Evolutionary conservation across 2,888 invertebrate species (phyloP).

Genomic region (Plagodis pulveraria): DNA sequence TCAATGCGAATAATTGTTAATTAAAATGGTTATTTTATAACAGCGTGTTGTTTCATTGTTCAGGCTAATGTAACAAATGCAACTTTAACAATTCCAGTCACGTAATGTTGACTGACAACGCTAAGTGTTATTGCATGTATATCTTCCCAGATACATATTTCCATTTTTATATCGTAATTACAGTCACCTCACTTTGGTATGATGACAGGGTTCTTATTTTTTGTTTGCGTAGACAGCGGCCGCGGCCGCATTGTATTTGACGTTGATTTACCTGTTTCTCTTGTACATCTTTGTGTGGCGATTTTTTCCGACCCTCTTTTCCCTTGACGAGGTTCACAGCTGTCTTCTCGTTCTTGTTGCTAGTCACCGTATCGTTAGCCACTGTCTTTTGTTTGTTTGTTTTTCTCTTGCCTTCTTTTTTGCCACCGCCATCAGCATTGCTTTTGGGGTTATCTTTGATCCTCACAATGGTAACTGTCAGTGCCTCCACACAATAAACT

Average conservation of each 20-base stretch:
- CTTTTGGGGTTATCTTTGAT: conserved; percentile 86
- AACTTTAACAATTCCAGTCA: conserved; percentile 50
- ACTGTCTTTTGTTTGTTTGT: conserved; percentile 85
- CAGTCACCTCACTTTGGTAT: conserved; percentile 6
- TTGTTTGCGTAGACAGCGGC: background rate
- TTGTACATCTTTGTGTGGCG: conserved; percentile 60
- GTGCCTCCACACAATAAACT: conserved; percentile 41
- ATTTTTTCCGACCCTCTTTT: conserved; percentile 63
- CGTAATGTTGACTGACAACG: conserved; percentile 41
- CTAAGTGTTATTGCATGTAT: conserved; percentile 16
- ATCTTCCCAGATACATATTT: conserved; percentile 12
- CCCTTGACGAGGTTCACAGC: conserved; percentile 60
- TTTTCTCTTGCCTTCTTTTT: conserved; percentile 87
- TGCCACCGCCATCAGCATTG: conserved; percentile 85
- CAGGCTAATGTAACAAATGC: conserved; percentile 49
- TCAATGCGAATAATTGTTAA: conserved; percentile 63
- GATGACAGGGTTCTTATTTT: conserved; percentile 6
- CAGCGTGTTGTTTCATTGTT: conserved; percentile 49
- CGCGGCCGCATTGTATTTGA: conserved; percentile 18
- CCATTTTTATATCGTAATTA: conserved; percentile 11
- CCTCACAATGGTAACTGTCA: conserved; percentile 87
- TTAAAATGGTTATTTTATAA: conserved; percentile 55
- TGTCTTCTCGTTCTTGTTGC: conserved; percentile 67
- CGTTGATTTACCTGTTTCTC: conserved; percentile 34
- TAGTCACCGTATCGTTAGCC: conserved; percentile 78